Evolutionary conservation across 2,888 invertebrate genomes (phyloP).

Genomic region (Limnephilus rhombicus): DNA sequence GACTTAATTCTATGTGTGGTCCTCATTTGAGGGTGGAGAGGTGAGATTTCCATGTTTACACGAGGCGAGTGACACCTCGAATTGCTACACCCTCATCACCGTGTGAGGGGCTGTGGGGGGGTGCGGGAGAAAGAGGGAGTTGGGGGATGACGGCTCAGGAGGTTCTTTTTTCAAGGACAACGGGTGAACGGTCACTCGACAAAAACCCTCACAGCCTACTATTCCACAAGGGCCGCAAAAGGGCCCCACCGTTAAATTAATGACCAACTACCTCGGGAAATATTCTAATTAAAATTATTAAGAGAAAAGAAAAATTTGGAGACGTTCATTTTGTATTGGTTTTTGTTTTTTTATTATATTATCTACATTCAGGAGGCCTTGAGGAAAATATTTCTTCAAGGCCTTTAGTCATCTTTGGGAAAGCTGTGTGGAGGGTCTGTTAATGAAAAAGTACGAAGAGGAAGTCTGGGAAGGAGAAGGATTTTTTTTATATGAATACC

Average conservation of each 20-base stretch:
- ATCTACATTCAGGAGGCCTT: no score
- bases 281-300: not conserved
- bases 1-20: not conserved
- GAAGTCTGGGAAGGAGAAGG: no score
- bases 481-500: no score
- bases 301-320: not conserved
- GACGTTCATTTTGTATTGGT: not conserved
- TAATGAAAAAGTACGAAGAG: no score
- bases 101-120: not conserved
- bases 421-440: no score
- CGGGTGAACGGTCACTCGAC: slow-evolving; percentile 1
- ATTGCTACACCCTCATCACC: slow-evolving; percentile 20
- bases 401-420: no score
- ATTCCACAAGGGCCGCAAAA: not conserved
- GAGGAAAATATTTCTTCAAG: no score
- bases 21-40: not conserved
- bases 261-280: not conserved
- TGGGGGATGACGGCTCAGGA: not conserved
- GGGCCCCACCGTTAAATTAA: not conserved
- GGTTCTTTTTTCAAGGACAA: slow-evolving; percentile 6
- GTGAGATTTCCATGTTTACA: not conserved
- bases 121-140: not conserved
- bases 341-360: not conserved
- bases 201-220: not conserved
- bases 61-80: not conserved